These are phyloP conservation scores for Saccostrea glomerata DNA, from an alignment of 1,140 invertebrate species.

Conservation along the genomic window DNA sequence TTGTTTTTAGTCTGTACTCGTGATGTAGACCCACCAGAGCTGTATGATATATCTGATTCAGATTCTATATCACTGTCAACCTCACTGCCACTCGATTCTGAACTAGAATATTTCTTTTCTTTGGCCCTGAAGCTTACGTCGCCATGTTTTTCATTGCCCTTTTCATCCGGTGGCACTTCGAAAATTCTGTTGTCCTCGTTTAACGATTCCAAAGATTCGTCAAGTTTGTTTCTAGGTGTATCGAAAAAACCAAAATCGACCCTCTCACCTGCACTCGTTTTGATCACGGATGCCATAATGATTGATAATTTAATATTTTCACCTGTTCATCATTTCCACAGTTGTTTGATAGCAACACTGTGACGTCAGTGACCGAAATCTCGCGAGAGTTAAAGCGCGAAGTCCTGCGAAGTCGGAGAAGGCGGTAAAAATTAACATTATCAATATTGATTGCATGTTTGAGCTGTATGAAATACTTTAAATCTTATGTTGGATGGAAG, in stretches of 20 bases:
- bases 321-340: constrained; percentile 50
- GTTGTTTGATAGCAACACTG: constrained; percentile 69
- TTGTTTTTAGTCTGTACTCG: not conserved
- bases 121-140: constrained; percentile 22
- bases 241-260: constrained; percentile 74
- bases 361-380: constrained; percentile 57
- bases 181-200: constrained; percentile 47
- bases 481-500: too few species aligned
- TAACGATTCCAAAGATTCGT: constrained; percentile 15
- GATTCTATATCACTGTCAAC: constrained; percentile 40
- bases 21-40: constrained; percentile 29
- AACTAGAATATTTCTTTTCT: constrained; percentile 51
- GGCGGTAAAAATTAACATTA: constrained; percentile 51
- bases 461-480: too few species aligned
- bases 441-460: too few species aligned
- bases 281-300: constrained; percentile 38
- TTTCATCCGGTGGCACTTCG: constrained; percentile 42
- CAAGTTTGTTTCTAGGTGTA: constrained; percentile 60
- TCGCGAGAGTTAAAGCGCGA: constrained; percentile 53
- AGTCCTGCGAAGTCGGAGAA: not conserved
- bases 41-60: constrained; percentile 44
- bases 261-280: constrained; percentile 41
- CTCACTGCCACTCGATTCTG: constrained; percentile 55
- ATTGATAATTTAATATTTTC: constrained; percentile 14
- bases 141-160: constrained; percentile 53